phyloP scores from a whole-genome alignment of 92 coral and sea anemone genomes.

The Palythoa heliodiscus region DNA sequence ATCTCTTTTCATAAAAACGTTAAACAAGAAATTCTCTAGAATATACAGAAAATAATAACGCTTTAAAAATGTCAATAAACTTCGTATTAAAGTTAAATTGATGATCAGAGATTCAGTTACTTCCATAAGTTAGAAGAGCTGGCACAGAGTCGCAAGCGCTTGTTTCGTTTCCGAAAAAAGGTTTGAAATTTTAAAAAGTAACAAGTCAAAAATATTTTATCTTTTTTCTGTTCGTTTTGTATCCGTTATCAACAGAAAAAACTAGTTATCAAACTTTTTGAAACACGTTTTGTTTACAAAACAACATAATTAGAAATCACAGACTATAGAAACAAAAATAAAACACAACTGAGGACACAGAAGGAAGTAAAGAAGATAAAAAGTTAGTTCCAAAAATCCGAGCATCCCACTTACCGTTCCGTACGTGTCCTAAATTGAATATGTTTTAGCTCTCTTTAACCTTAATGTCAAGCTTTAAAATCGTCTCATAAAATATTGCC shows the following conservation, averaged over 20 bases:
- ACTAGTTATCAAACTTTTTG: background rate
- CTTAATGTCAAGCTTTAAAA: background rate
- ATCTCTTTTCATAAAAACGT: too few relatives aligned
- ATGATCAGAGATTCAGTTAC: too few relatives aligned
- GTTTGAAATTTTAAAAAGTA: too few relatives aligned
- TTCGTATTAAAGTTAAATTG: too few relatives aligned
- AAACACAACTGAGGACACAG: background rate
- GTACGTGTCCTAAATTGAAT: background rate
- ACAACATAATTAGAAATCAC: background rate
- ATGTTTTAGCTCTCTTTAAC: background rate
- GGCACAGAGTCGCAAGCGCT: too few relatives aligned
- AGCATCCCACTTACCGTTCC: background rate
- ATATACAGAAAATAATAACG: too few relatives aligned
- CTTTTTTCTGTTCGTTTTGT: background rate
- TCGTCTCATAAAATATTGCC: conserved; percentile 24
- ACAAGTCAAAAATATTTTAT: background rate
- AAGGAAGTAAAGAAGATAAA: background rate
- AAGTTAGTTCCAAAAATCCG: background rate
- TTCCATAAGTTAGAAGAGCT: too few relatives aligned
- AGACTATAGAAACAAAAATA: background rate
- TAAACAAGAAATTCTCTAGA: too few relatives aligned
- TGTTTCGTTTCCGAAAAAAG: too few relatives aligned
- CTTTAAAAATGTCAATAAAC: too few relatives aligned
- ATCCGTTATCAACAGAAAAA: background rate
- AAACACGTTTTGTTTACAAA: background rate